A percentile compares a stretch with the other conserved stretches of the same genome.
Evolutionary conservation across 2,888 invertebrate genomes (phyloP).

Genomic region (Molanna angustata): DNA sequence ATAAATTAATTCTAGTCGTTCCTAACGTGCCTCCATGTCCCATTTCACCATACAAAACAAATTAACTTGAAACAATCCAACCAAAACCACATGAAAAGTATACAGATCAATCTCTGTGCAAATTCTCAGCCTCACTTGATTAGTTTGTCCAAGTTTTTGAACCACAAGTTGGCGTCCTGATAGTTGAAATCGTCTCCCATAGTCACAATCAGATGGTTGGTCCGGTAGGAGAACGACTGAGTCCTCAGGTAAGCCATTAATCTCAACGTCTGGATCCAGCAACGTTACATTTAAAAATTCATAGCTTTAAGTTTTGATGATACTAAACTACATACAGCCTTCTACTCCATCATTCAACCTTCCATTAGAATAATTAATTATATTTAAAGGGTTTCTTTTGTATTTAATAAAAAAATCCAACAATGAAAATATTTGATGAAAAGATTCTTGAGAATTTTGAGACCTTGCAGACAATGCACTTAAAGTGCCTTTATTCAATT

Average conservation of each 20-base stretch:
- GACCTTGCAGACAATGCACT: too few species aligned
- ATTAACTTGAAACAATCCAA: not conserved
- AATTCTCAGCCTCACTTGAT: slow-evolving; percentile 63
- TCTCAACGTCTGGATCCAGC: slow-evolving; percentile 59
- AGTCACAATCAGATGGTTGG: slow-evolving; percentile 77
- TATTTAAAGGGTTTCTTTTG: too few species aligned
- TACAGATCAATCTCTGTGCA: not conserved
- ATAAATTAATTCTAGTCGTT: too few species aligned
- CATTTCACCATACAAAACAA: not conserved
- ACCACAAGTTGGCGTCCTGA: slow-evolving; percentile 74
- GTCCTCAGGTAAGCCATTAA: slow-evolving; percentile 57
- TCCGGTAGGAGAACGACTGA: slow-evolving; percentile 56
- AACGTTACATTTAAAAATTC: not conserved
- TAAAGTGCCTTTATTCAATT: too few species aligned
- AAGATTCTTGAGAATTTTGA: too few species aligned
- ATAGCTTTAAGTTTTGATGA: too few species aligned
- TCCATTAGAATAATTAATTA: too few species aligned
- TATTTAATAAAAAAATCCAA: too few species aligned
- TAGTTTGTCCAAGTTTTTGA: slow-evolving; percentile 84
- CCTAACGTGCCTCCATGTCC: too few species aligned
- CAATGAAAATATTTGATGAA: too few species aligned
- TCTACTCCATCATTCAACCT: too few species aligned
- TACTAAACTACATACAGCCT: too few species aligned
- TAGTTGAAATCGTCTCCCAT: slow-evolving; percentile 95
- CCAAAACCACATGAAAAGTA: not conserved